Evolutionary conservation across 2,113 vertebrate species (phyloP).

Genomic region (Oostethus manadensis): DNA sequence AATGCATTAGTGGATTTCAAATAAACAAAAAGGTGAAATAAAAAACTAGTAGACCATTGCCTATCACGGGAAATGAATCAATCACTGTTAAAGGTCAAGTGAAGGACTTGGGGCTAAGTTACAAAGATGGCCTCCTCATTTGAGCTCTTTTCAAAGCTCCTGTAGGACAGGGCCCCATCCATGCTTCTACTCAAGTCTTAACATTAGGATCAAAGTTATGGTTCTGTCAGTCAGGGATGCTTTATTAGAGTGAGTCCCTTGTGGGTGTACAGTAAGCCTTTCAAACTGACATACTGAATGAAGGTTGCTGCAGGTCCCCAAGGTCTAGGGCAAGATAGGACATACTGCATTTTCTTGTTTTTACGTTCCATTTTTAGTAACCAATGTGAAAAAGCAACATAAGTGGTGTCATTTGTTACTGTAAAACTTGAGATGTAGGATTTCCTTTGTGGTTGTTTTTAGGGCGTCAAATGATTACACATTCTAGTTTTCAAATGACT

Average conservation of each 20-base stretch:
- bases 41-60: conserved; percentile 2
- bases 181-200: conserved; percentile 30
- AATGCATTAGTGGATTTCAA: not conserved
- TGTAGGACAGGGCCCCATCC: conserved; percentile 21
- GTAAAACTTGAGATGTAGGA: not conserved
- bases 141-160: conserved; percentile 29
- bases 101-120: conserved; percentile 34
- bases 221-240: conserved; percentile 33
- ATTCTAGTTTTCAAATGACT: too few species aligned
- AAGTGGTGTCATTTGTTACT: not conserved
- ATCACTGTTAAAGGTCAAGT: conserved; percentile 37
- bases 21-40: not conserved
- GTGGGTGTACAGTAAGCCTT: conserved; percentile 24
- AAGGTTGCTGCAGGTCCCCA: conserved; percentile 13
- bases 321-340: conserved; percentile 24
- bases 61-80: conserved; percentile 24
- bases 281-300: not conserved
- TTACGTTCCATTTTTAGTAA: not conserved
- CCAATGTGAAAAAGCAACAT: not conserved
- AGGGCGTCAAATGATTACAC: too few species aligned
- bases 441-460: not conserved
- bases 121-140: conserved; percentile 29
- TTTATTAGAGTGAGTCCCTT: conserved; percentile 34
- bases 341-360: conserved; percentile 21
- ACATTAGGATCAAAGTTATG: conserved; percentile 52